Evolutionary conservation across 2,797 vertebrate species (phyloP).

Genomic region (Eulemur coronatus): DNA sequence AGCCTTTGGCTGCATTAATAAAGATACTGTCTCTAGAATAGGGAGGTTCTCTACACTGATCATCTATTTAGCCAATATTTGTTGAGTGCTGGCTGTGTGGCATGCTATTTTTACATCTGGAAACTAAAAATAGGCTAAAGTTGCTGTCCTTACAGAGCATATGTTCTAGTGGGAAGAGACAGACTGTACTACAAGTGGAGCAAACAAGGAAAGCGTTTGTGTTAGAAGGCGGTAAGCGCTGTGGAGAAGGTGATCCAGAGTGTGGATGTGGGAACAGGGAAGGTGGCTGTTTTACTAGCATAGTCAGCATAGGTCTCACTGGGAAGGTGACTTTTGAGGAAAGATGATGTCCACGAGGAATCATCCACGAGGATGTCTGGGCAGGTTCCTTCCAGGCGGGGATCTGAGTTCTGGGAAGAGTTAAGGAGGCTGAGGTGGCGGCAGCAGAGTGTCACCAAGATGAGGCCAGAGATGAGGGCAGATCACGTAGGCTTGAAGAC

Average conservation of each 20-base stretch:
- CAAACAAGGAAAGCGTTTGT: background rate
- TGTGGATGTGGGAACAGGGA: background rate
- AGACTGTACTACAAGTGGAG: background rate
- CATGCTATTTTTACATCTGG: background rate
- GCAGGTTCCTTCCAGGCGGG: background rate
- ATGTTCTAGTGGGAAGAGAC: background rate
- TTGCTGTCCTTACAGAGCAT: background rate
- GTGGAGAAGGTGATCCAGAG: fast-evolving
- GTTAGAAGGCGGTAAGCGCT: fast-evolving
- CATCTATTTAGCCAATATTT: background rate
- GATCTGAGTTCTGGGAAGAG: too few relatives aligned
- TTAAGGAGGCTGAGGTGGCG: background rate
- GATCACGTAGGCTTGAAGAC: background rate
- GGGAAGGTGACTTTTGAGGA: background rate
- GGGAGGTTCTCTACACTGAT: background rate
- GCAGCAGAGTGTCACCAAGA: background rate
- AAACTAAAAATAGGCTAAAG: background rate
- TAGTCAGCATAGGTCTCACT: background rate
- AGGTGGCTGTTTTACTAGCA: background rate
- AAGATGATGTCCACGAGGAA: background rate
- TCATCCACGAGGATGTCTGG: too few relatives aligned
- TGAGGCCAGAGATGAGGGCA: background rate
- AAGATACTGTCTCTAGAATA: background rate
- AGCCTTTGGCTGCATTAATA: background rate
- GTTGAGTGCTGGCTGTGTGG: background rate